These are phyloP conservation scores for Ondatra zibethicus DNA, from an alignment of 2,113 vertebrate species.

Conservation along the genomic window DNA sequence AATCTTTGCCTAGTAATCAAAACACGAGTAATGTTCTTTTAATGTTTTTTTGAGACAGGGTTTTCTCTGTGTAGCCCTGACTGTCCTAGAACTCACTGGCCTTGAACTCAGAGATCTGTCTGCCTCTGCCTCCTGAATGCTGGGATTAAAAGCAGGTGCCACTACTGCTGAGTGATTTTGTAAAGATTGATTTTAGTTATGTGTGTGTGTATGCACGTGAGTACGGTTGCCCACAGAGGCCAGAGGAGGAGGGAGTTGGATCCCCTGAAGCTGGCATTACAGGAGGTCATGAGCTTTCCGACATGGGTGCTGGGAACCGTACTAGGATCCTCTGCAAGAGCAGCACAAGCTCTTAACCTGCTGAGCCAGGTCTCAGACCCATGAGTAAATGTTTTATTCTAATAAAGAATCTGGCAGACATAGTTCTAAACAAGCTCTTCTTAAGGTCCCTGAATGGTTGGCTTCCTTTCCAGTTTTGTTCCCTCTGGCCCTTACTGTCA, in stretches of 20 bases:
- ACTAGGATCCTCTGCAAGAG: neutral
- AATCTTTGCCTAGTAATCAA: neutral
- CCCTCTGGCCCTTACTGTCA: accelerated
- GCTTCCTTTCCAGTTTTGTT: neutral
- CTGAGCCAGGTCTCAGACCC: neutral
- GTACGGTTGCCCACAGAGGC: neutral
- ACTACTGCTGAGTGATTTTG: neutral
- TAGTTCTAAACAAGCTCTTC: neutral
- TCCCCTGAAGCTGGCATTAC: neutral
- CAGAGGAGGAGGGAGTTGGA: neutral
- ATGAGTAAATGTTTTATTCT: neutral
- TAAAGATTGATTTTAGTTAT: neutral
- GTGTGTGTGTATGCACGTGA: too few species aligned
- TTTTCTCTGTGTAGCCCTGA: too few species aligned
- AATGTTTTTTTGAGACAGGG: neutral
- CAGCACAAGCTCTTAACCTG: neutral
- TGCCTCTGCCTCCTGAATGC: neutral
- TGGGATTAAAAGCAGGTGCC: neutral
- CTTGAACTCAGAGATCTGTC: neutral
- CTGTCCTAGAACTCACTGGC: neutral
- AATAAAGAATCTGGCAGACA: neutral
- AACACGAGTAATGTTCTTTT: neutral
- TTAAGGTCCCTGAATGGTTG: neutral
- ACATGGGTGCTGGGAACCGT: neutral
- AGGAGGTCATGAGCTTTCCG: neutral